phyloP scores from a whole-genome alignment of 1,140 invertebrate species.

The Centruroides sculpturatus region DNA sequence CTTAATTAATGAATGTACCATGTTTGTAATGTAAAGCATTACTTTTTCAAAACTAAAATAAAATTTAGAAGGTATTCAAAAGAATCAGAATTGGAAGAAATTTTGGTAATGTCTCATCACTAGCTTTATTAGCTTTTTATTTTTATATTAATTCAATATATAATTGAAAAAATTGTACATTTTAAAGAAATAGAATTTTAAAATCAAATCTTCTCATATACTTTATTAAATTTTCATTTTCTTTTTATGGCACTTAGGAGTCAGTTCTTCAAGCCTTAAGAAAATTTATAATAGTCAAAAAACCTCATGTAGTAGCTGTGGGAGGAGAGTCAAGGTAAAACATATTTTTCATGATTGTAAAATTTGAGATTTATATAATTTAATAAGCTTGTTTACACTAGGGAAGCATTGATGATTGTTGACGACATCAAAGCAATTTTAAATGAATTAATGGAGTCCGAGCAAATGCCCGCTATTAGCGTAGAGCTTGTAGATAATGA shows the following conservation, averaged over 20 bases:
- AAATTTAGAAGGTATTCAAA: too few relatives aligned
- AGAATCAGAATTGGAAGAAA: too few relatives aligned
- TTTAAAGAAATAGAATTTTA: too few relatives aligned
- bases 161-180: too few relatives aligned
- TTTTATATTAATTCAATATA: too few relatives aligned
- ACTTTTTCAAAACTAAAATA: too few relatives aligned
- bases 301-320: slow-evolving; percentile 84
- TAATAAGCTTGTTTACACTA: slow-evolving; percentile 14
- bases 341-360: not conserved
- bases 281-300: slow-evolving; percentile 75
- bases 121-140: too few relatives aligned
- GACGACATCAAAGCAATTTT: slow-evolving; percentile 68
- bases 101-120: too few relatives aligned
- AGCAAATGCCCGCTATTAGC: slow-evolving; percentile 71
- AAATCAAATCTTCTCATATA: too few relatives aligned
- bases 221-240: too few relatives aligned
- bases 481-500: slow-evolving; percentile 90
- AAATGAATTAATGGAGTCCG: slow-evolving; percentile 53
- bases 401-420: slow-evolving; percentile 70
- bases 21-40: too few relatives aligned
- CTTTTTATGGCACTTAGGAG: slow-evolving; percentile 36
- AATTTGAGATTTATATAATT: not conserved
- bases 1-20: too few relatives aligned
- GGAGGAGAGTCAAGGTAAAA: slow-evolving; percentile 59
- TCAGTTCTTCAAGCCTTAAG: slow-evolving; percentile 63